These are phyloP conservation scores for Lysandra coridon DNA, from an alignment of 2,888 invertebrate genomes.

Conservation along the genomic window DNA sequence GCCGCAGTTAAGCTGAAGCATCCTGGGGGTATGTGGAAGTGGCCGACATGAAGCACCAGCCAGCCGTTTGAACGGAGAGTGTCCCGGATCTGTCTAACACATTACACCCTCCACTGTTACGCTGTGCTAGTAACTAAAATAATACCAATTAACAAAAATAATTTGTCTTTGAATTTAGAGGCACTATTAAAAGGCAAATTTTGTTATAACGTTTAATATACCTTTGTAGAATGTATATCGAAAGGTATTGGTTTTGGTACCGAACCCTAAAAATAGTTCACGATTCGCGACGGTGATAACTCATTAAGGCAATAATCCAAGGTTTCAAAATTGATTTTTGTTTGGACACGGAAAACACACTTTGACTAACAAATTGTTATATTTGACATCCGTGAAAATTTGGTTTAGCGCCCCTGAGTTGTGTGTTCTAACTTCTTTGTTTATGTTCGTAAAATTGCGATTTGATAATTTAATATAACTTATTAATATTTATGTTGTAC, in stretches of 20 bases:
- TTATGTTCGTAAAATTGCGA: background rate
- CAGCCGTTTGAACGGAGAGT: too few species aligned
- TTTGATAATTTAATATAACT: too few species aligned
- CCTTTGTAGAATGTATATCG: background rate
- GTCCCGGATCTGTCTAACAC: too few species aligned
- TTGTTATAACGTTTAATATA: background rate
- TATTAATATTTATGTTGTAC: too few species aligned
- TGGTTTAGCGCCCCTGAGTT: background rate
- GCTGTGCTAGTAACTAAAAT: too few species aligned
- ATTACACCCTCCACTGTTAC: too few species aligned
- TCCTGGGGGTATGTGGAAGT: too few species aligned
- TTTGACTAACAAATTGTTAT: background rate
- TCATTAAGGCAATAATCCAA: constrained; percentile 24
- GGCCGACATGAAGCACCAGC: too few species aligned
- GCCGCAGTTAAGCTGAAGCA: too few species aligned
- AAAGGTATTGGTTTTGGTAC: background rate
- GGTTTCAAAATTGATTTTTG: constrained; percentile 46
- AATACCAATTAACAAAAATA: too few species aligned
- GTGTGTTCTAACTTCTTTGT: background rate
- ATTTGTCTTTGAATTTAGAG: too few species aligned
- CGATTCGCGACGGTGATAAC: constrained; percentile 26
- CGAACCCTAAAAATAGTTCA: background rate
- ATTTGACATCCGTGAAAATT: background rate
- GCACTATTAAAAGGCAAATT: too few species aligned
- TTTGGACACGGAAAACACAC: constrained; percentile 7